Evolutionary conservation across 2,113 vertebrate genomes (phyloP).

Genomic region (Myiagra hebetior): DNA sequence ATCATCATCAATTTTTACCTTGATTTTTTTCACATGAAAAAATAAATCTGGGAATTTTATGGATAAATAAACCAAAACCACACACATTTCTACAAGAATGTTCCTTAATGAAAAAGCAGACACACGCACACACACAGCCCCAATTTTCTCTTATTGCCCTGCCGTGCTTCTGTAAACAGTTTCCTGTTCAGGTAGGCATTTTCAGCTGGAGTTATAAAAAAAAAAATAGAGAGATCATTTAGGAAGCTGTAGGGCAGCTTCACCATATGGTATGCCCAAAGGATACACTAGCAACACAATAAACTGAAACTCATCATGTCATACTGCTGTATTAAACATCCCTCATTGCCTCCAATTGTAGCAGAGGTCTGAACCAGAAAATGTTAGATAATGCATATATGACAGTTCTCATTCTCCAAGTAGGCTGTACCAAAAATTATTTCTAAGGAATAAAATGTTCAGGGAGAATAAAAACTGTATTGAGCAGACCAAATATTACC

Average conservation of each 20-base stretch:
- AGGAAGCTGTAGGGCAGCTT: not conserved
- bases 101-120: not conserved
- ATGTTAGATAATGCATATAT: not conserved
- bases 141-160: not conserved
- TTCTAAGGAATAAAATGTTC: not conserved
- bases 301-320: not conserved
- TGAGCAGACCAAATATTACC: not conserved
- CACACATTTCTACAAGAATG: not conserved
- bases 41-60: not conserved
- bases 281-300: not conserved
- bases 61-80: not conserved
- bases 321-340: not conserved
- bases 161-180: not conserved
- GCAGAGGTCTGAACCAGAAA: not conserved
- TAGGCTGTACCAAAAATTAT: not conserved
- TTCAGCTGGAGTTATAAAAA: not conserved
- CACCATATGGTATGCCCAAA: not conserved
- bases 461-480: not conserved
- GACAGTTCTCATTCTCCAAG: not conserved
- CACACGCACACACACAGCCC: accelerated
- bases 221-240: not conserved
- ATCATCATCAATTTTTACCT: not conserved
- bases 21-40: not conserved
- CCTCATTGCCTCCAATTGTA: not conserved
- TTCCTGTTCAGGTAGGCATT: not conserved